Evolutionary conservation across 2,113 vertebrate species (phyloP), one percentile per base, ranked within the genome.

Genomic region (Tinamus guttatus): DNA sequence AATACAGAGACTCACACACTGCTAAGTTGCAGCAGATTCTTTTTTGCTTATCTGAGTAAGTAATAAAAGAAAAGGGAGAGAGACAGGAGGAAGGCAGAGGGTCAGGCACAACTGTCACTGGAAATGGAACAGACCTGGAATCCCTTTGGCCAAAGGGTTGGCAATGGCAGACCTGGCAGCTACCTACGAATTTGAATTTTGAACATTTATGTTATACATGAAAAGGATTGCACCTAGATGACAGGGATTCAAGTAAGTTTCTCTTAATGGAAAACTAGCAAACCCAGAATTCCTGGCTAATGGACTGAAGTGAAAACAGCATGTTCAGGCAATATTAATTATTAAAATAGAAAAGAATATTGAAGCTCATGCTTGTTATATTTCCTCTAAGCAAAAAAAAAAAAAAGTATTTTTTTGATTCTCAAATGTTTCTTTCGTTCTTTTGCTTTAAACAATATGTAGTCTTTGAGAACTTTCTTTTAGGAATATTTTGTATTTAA

Each of bases 361-460:
- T 34, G 25, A 81, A 70, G 32, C 59, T 77, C 45, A 41, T 47
- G 73, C 52, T 67, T 86, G 38, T 30, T 63, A 51, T 69, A 13
- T 24, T 43, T 38, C 58, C 70, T 77, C 36, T 30, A 69, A 45
- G 56, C 5, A 69, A 83, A 94, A 62, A 0, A 62, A 0, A 0
- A 0, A 62, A 0, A 62, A 0, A 0, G 0, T 5, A 34, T 49
- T 56, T 80, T 13, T 80, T 13, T 36, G 2, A 51, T 59, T 58
- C 34, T 70, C 22, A 75, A 47, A 15, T 24, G 5, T 69, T 83
- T 89, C 13, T 85, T 81, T 25, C 1, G 45, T 79, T 87, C 16
- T 68, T 13, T 86, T 73, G 18, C 8, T 80, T 54, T 40, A 52
- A 90, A 27, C 7, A 54, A 4, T 27, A 49, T 32, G 32, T 91